Conservation (phyloP, 2,888 invertebrate genomes). For the Eumacrocentrus americanus region DNA sequence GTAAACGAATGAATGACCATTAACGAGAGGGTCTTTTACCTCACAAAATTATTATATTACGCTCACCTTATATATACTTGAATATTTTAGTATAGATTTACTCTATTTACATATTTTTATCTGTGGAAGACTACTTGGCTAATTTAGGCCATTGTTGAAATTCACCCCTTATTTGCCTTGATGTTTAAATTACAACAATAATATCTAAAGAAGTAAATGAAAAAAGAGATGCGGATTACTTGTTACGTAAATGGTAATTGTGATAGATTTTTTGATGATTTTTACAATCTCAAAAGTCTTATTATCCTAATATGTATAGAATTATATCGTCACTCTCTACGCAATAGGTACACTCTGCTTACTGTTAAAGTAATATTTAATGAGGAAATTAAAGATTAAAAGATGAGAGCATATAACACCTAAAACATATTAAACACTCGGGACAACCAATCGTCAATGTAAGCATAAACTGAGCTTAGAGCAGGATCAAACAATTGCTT, state of each 20-base stretch:
- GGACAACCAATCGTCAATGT: slow-evolving; percentile 29
- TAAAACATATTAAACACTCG: slow-evolving; percentile 21
- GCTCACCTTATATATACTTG: slow-evolving; percentile 60
- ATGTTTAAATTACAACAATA: slow-evolving; percentile 60
- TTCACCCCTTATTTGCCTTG: slow-evolving; percentile 63
- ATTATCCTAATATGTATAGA: slow-evolving; percentile 63
- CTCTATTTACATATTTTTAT: slow-evolving; percentile 63
- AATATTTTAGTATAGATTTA: slow-evolving; percentile 63
- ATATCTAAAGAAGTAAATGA: slow-evolving; percentile 49
- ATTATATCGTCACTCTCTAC: slow-evolving; percentile 61
- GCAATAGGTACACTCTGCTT: slow-evolving; percentile 66
- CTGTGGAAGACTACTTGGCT: slow-evolving; percentile 62
- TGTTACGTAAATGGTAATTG: slow-evolving; percentile 64
- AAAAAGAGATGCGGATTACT: slow-evolving; percentile 53
- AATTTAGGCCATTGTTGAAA: slow-evolving; percentile 62
- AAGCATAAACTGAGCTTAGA: slow-evolving; percentile 37
- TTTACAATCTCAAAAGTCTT: slow-evolving; percentile 70
- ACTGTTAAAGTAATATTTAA: slow-evolving; percentile 66
- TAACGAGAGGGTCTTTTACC: slow-evolving; percentile 58
- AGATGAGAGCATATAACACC: slow-evolving; percentile 1
- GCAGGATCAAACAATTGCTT: slow-evolving; percentile 39
- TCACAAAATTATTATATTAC: slow-evolving; percentile 59
- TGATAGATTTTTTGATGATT: slow-evolving; percentile 74
- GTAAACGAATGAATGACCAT: slow-evolving; percentile 50
- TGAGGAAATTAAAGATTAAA: slow-evolving; percentile 20